phyloP scores from a whole-genome alignment of 1,140 invertebrate genomes.

The Aphaenogaster ashmeadi region DNA sequence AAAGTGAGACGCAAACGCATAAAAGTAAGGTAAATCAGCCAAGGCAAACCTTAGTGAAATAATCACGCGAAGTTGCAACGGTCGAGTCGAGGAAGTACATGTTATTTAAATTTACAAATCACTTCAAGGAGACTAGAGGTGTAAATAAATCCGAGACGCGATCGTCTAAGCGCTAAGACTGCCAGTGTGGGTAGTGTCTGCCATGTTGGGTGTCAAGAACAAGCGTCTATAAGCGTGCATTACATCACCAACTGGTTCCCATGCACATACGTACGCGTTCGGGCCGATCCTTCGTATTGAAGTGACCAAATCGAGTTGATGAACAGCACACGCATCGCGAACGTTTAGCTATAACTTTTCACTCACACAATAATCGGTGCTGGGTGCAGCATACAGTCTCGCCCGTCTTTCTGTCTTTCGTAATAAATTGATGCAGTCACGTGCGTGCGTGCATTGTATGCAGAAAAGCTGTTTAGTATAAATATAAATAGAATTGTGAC shows the following conservation, averaged over 20 bases:
- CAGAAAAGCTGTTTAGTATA: conserved; percentile 18
- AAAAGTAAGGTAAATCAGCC: not conserved
- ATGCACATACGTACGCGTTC: conserved; percentile 54
- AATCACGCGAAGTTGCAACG: conserved; percentile 67
- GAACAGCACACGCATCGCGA: conserved; percentile 39
- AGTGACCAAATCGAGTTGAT: conserved; percentile 63
- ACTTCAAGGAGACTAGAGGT: conserved; percentile 4
- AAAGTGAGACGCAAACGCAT: not conserved
- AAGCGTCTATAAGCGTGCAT: conserved; percentile 83
- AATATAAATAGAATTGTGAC: conserved; percentile 45
- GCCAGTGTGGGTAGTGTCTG: conserved; percentile 76
- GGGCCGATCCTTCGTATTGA: conserved; percentile 57
- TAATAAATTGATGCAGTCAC: conserved; percentile 37
- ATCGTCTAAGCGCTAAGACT: conserved; percentile 14
- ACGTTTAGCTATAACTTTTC: conserved; percentile 29
- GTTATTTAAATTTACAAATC: conserved; percentile 72
- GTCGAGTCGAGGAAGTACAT: conserved; percentile 81
- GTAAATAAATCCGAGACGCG: conserved; percentile 15
- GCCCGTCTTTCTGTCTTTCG: conserved; percentile 41
- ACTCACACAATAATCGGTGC: conserved; percentile 24
- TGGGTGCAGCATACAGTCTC: conserved; percentile 31
- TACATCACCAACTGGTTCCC: conserved; percentile 86
- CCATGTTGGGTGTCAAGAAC: conserved; percentile 80
- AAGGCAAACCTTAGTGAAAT: conserved; percentile 72
- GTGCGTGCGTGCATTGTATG: conserved; percentile 38